phyloP scores from a whole-genome alignment of 2,113 vertebrate species.

The Catharus minimus region DNA sequence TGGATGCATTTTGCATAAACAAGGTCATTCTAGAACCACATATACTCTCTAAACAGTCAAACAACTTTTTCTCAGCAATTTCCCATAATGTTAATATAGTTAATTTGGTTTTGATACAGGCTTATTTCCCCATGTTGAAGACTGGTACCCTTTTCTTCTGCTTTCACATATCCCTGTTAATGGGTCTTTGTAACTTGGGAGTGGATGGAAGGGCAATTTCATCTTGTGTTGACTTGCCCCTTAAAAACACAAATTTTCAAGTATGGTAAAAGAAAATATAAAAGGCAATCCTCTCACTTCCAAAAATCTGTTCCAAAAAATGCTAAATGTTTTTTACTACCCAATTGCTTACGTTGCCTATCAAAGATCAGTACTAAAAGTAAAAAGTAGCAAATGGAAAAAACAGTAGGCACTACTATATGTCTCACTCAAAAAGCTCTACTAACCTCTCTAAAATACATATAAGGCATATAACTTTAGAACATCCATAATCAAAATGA shows the following conservation, averaged over 20 bases:
- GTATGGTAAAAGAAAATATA: background rate
- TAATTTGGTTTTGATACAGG: background rate
- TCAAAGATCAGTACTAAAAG: background rate
- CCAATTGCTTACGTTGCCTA: background rate
- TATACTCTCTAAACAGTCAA: background rate
- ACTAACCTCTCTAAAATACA: background rate
- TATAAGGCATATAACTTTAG: background rate
- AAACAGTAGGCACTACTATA: background rate
- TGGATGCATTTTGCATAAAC: background rate
- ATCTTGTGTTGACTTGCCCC: background rate
- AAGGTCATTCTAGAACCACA: background rate
- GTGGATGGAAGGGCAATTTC: background rate
- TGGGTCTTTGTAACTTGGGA: background rate
- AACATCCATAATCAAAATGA: background rate
- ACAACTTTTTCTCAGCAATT: background rate
- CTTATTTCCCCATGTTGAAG: background rate
- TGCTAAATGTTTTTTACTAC: background rate
- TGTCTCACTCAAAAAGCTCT: background rate
- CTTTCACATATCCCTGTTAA: background rate
- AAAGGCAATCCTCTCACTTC: background rate
- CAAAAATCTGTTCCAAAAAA: background rate
- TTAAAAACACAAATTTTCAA: background rate
- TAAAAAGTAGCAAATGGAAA: background rate
- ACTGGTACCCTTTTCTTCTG: background rate
- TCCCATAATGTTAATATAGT: background rate